Evolutionary conservation across 1,140 invertebrate genomes (phyloP).

Genomic region (Leucophenga varia): DNA sequence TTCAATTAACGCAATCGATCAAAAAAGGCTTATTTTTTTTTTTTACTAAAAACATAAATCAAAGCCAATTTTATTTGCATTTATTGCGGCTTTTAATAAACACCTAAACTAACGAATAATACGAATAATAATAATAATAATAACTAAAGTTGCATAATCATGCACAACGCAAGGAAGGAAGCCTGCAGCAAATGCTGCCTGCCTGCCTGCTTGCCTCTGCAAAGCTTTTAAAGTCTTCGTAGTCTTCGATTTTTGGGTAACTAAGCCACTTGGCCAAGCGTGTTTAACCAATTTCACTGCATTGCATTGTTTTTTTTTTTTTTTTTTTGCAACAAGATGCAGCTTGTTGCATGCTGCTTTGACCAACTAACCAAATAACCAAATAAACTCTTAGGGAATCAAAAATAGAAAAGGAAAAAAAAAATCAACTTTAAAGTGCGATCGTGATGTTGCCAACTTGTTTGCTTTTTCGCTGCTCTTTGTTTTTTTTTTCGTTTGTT

Average conservation of each 20-base stretch:
- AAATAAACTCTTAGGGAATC: conserved; percentile 4
- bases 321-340: conserved; percentile 29
- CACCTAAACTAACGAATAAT: too few species aligned
- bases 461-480: conserved; percentile 21
- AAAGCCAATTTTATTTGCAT: too few species aligned
- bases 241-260: conserved; percentile 16
- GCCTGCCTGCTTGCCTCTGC: conserved; percentile 1
- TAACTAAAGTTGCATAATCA: conserved; percentile 35
- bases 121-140: too few species aligned
- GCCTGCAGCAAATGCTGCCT: background rate
- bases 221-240: conserved; percentile 39
- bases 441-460: conserved; percentile 52
- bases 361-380: conserved; percentile 50
- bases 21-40: too few species aligned
- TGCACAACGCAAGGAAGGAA: background rate
- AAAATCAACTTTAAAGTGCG: conserved; percentile 26
- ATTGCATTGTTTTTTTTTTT: too few species aligned
- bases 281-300: background rate
- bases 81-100: too few species aligned
- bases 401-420: too few species aligned
- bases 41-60: too few species aligned
- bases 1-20: too few species aligned
- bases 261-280: background rate
- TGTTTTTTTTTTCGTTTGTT: conserved; percentile 8
- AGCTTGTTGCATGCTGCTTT: conserved; percentile 10